These are phyloP conservation scores for Callochromis pleurospilus DNA, from an alignment of 2,113 vertebrate species.

Conservation along the genomic window DNA sequence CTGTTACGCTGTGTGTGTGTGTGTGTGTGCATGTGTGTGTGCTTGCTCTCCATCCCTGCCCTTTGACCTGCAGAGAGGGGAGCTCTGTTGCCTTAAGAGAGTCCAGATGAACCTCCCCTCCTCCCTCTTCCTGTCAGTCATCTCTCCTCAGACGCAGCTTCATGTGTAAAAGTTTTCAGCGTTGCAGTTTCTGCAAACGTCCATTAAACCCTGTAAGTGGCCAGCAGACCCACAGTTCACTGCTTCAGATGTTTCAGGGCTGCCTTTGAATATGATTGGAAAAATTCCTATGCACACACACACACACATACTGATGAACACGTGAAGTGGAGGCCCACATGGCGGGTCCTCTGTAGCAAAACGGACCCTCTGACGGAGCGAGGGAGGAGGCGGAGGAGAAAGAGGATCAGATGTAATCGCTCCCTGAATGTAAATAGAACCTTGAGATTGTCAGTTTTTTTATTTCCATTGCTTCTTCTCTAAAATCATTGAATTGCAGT, in stretches of 20 bases:
- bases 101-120: conserved; percentile 14
- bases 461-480: conserved; percentile 44
- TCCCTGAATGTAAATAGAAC: conserved; percentile 73
- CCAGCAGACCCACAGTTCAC: background rate
- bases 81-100: conserved; percentile 53
- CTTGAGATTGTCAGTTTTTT: conserved; percentile 53
- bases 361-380: background rate
- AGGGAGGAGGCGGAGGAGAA: background rate
- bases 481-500: conserved; percentile 36
- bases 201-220: background rate
- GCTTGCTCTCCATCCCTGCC: background rate
- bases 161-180: background rate
- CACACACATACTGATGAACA: background rate
- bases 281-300: background rate
- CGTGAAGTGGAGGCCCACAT: background rate
- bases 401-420: conserved; percentile 4
- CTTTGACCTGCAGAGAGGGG: conserved; percentile 9
- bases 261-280: background rate
- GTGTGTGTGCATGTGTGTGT: background rate
- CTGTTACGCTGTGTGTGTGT: background rate
- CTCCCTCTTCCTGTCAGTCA: background rate
- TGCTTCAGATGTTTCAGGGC: background rate
- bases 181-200: background rate
- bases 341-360: conserved; percentile 44
- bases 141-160: background rate